Conservation (phyloP, 2,113 vertebrate species). For the Leuciscus idus region DNA sequence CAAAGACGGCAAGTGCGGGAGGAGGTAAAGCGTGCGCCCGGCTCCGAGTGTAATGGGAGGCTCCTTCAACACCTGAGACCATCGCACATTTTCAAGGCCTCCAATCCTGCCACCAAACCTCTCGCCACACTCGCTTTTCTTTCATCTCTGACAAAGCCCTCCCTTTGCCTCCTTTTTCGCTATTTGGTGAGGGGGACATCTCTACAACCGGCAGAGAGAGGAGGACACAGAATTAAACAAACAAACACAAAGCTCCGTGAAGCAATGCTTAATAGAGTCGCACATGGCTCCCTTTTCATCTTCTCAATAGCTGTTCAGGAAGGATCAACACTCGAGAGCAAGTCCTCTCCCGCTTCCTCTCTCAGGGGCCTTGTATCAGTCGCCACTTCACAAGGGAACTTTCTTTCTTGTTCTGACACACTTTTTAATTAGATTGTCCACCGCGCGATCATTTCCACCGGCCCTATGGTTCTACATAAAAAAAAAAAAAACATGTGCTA, state of each 20-base stretch:
- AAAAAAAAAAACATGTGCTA: neutral
- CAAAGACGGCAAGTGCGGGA: constrained; percentile 14
- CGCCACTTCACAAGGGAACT: constrained; percentile 46
- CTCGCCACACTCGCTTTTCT: constrained; percentile 67
- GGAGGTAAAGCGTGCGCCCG: constrained; percentile 54
- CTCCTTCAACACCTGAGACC: constrained; percentile 90
- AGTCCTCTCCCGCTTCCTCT: constrained; percentile 31
- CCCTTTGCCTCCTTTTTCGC: constrained; percentile 38
- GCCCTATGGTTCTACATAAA: constrained; percentile 2
- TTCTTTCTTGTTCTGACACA: constrained; percentile 33
- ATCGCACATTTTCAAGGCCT: constrained; percentile 44
- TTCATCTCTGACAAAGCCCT: constrained; percentile 65
- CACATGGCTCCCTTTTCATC: constrained; percentile 57
- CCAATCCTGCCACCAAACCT: constrained; percentile 55
- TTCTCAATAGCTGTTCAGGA: constrained; percentile 45
- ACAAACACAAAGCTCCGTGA: constrained; percentile 57
- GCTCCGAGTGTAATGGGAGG: constrained; percentile 76
- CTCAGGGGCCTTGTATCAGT: constrained; percentile 34
- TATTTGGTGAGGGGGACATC: constrained; percentile 49
- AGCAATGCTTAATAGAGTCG: constrained; percentile 56
- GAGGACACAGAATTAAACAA: constrained; percentile 58
- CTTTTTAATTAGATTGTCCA: constrained; percentile 51
- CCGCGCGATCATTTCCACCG: neutral
- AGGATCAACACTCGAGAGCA: constrained; percentile 53
- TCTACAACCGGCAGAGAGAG: constrained; percentile 32